Conservation (phyloP, 2,113 vertebrate genomes). For the Nycticebus coucang region DNA sequence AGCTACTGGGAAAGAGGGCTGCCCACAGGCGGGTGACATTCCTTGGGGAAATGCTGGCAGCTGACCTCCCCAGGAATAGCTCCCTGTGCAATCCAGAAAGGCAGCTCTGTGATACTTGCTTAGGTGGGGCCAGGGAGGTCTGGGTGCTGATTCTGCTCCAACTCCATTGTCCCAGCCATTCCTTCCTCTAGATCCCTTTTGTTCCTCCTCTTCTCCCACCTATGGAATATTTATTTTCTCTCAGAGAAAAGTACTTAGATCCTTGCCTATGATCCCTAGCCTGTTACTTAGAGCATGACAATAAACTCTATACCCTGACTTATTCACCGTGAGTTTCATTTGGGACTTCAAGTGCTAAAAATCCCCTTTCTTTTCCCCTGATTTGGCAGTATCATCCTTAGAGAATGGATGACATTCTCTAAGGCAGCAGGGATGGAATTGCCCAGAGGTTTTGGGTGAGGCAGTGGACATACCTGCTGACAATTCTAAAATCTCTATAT, state of each 20-base stretch:
- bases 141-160: background rate
- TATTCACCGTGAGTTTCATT: background rate
- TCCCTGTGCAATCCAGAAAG: background rate
- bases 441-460: background rate
- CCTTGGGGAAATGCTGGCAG: background rate
- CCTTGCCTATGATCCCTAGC: background rate
- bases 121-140: background rate
- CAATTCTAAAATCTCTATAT: background rate
- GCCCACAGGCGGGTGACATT: background rate
- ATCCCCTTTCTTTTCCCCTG: background rate
- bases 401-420: no score
- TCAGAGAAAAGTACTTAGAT: background rate
- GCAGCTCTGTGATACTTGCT: background rate
- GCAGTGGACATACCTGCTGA: background rate
- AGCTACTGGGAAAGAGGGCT: background rate
- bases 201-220: background rate
- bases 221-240: constrained; percentile 20
- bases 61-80: no score
- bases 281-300: background rate
- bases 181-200: background rate
- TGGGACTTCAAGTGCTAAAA: background rate
- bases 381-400: background rate
- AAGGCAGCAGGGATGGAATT: background rate
- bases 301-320: background rate
- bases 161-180: background rate